Conservation (phyloP, 2,113 vertebrate genomes). For the Eulemur macaco region DNA sequence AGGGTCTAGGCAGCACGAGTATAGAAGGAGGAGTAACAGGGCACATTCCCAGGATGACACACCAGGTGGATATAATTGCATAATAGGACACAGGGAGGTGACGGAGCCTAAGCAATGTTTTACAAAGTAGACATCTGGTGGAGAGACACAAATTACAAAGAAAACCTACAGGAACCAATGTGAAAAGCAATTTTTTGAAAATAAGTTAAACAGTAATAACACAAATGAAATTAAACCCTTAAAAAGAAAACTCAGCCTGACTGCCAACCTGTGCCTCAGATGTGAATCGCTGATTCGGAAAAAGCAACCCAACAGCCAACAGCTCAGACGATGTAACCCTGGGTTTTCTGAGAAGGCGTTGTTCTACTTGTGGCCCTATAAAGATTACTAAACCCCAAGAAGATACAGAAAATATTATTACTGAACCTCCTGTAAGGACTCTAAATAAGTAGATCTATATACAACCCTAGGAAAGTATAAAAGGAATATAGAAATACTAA, state of each 20-base stretch:
- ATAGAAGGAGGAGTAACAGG: neutral
- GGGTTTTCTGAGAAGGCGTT: neutral
- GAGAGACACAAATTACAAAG: neutral
- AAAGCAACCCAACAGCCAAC: conserved; percentile 6
- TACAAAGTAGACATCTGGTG: neutral
- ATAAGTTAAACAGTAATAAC: neutral
- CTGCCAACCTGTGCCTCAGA: neutral
- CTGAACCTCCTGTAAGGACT: neutral
- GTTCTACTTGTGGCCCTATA: neutral
- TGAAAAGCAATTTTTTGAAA: neutral
- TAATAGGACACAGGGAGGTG: neutral
- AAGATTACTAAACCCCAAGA: neutral
- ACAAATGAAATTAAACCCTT: conserved; percentile 32
- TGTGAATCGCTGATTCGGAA: neutral
- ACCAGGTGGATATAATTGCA: neutral
- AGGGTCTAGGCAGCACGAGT: neutral
- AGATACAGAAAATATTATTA: neutral
- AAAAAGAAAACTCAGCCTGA: conserved; percentile 20
- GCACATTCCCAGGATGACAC: neutral
- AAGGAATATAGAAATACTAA: neutral
- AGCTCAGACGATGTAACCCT: neutral
- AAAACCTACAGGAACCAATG: neutral
- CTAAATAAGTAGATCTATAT: neutral
- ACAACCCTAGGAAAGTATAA: neutral
- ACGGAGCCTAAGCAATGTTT: neutral